Percentiles rank a stretch among this genome's conserved stretches.
Evolutionary conservation across 2,113 vertebrate species (phyloP).

Genomic region (Sturnus vulgaris): DNA sequence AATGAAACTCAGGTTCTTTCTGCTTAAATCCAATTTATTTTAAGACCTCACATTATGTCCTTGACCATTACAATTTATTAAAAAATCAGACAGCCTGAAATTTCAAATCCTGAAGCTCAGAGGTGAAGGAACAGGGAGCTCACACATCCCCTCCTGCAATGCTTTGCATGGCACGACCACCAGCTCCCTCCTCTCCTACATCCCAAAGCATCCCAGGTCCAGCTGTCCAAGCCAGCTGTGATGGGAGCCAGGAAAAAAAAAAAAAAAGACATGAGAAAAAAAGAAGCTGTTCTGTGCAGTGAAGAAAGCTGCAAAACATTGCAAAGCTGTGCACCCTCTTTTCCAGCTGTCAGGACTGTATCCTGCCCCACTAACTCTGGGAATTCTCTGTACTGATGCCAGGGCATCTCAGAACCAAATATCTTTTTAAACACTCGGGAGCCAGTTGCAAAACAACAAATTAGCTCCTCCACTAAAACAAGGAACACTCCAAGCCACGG

Average conservation of each 20-base stretch:
- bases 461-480: not conserved
- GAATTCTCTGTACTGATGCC: not conserved
- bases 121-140: not conserved
- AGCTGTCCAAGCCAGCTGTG: not conserved
- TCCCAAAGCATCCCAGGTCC: not conserved
- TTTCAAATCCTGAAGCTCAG: not conserved
- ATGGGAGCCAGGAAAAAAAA: not conserved
- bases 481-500: not conserved
- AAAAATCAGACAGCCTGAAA: not conserved
- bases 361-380: not conserved
- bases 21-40: not conserved
- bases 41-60: not conserved
- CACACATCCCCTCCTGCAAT: not conserved
- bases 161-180: not conserved
- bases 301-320: not conserved
- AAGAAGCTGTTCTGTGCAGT: not conserved
- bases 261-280: not conserved
- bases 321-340: not conserved
- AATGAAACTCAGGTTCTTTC: rapidly evolving
- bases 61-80: not conserved
- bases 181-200: not conserved
- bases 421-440: not conserved
- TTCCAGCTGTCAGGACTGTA: not conserved
- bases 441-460: not conserved
- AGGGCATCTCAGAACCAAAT: not conserved